Percentiles rank a stretch among this genome's conserved stretches.
Evolutionary conservation across 37 sponge, comb jelly and placozoan genomes (phyloP).

Genomic region (Diacarnus erythraeanus): DNA sequence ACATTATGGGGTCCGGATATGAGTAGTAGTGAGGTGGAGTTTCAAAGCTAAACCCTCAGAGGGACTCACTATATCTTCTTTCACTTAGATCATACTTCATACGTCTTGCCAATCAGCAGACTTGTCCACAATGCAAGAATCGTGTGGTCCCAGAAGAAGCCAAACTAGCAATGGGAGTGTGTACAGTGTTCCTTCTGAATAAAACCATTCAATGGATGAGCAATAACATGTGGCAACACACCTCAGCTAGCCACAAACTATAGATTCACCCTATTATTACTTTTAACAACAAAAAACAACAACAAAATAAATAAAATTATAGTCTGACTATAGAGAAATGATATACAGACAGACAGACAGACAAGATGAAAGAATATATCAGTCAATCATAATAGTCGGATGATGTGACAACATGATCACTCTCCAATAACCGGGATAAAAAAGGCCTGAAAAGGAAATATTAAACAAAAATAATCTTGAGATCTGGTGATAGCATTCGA

Average conservation of each 20-base stretch:
- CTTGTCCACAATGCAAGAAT: constrained; percentile 46
- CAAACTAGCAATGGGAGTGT: constrained; percentile 75
- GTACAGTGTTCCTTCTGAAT: constrained; percentile 66
- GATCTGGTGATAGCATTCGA: not conserved
- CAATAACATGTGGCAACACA: not conserved
- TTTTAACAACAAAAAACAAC: no score
- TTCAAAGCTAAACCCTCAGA: no score
- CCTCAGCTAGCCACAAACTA: no score
- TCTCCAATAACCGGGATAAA: constrained; percentile 26
- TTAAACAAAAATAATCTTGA: not conserved
- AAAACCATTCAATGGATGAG: constrained; percentile 68
- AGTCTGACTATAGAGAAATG: no score
- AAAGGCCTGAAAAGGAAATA: constrained; percentile 28
- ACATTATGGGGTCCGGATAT: no score
- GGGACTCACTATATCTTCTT: no score
- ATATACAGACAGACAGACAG: no score
- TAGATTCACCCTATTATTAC: no score
- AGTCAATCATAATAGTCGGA: constrained; percentile 13
- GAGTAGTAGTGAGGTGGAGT: no score
- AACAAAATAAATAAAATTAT: no score
- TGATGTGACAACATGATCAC: constrained; percentile 19
- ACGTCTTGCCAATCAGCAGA: constrained; percentile 45
- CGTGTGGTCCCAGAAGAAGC: constrained; percentile 71
- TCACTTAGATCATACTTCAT: constrained; percentile 43
- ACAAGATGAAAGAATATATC: no score